Conservation (phyloP, 2,888 invertebrate species). For the Epirrhoe tristata region DNA sequence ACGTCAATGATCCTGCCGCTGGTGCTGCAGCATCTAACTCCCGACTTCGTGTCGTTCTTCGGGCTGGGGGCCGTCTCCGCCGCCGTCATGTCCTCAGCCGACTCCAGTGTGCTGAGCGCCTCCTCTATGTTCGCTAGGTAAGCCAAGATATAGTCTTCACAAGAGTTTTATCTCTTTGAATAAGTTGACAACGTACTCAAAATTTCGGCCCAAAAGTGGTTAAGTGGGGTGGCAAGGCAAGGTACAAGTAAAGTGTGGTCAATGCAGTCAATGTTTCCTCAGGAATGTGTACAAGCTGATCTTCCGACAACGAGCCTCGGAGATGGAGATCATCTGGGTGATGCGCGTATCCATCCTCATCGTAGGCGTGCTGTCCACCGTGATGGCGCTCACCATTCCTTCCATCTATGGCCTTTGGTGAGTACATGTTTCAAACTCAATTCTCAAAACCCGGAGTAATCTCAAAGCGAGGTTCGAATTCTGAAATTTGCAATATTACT, state of each 20-base stretch:
- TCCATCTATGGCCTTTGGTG: conserved; percentile 99
- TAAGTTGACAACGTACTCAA: neutral
- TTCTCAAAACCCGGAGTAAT: neutral
- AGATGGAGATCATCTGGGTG: conserved; percentile 98
- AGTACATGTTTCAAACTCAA: conserved; percentile 49
- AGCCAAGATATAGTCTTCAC: neutral
- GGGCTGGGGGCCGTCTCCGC: conserved; percentile 99
- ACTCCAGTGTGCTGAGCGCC: conserved; percentile 98
- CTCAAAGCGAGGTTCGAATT: neutral
- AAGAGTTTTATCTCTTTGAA: no score
- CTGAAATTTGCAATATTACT: neutral
- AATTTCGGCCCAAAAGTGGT: neutral
- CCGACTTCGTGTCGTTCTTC: conserved; percentile 98
- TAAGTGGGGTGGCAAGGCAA: neutral
- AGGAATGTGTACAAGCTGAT: conserved; percentile 99
- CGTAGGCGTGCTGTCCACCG: conserved; percentile 95
- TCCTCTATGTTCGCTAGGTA: conserved; percentile 98
- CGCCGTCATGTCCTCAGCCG: conserved; percentile 99
- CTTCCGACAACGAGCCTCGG: conserved; percentile 97
- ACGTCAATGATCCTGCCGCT: conserved; percentile 98
- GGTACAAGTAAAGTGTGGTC: neutral
- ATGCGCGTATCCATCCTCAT: conserved; percentile 97
- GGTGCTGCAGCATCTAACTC: conserved; percentile 98
- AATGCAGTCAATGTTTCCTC: conserved; percentile 14
- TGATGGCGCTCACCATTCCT: conserved; percentile 98